Conservation (phyloP, 2,888 invertebrate genomes). For the Choristoneura rosaceana region DNA sequence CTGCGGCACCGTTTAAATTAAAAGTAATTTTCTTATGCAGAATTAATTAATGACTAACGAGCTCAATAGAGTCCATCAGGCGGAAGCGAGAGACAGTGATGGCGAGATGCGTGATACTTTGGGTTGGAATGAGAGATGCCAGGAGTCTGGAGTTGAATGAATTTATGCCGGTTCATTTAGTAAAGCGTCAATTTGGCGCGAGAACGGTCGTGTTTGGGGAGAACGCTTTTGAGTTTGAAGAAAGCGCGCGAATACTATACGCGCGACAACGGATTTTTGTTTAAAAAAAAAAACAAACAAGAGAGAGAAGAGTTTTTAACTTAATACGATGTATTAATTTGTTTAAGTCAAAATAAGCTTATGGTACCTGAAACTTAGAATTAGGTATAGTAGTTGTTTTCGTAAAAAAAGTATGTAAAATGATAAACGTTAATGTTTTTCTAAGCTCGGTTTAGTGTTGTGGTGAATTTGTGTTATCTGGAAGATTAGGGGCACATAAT, state of each 20-base stretch:
- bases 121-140: conserved; percentile 57
- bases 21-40: conserved; percentile 85
- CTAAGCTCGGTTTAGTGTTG: conserved; percentile 16
- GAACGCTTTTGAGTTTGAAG: conserved; percentile 46
- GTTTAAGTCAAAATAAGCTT: neutral
- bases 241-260: conserved; percentile 68
- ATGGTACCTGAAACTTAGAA: neutral
- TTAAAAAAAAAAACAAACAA: neutral
- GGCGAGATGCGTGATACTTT: conserved; percentile 44
- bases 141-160: conserved; percentile 81
- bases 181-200: conserved; percentile 84
- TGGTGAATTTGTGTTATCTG: conserved; percentile 26
- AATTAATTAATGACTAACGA: conserved; percentile 86
- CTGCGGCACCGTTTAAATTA: conserved; percentile 82
- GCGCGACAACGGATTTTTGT: conserved; percentile 46
- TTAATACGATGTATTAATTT: neutral
- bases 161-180: conserved; percentile 84
- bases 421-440: conserved; percentile 15
- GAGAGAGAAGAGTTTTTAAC: neutral
- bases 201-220: conserved; percentile 71
- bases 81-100: conserved; percentile 74
- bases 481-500: conserved; percentile 55
- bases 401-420: neutral
- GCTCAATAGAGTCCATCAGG: conserved; percentile 85
- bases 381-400: neutral